Evolutionary conservation across 2,113 vertebrate genomes (phyloP).

Genomic region (Drymodes brunneopygia): DNA sequence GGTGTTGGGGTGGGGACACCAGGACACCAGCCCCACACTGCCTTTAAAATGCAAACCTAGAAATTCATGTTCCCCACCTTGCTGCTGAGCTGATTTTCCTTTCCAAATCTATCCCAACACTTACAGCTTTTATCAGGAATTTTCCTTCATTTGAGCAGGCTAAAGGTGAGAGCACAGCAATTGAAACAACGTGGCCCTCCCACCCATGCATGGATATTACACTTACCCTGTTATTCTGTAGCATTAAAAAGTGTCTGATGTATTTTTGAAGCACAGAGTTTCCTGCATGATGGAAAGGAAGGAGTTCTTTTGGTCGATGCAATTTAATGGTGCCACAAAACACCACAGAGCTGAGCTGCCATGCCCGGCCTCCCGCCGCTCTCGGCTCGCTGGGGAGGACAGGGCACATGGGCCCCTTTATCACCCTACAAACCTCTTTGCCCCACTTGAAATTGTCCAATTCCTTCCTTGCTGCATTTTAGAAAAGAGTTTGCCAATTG

Average conservation of each 20-base stretch:
- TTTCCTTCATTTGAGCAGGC: not conserved
- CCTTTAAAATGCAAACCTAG: not conserved
- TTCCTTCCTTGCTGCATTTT: not conserved
- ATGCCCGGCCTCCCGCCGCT: accelerated
- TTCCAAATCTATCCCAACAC: not conserved
- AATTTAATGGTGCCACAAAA: not conserved
- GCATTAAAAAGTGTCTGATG: not conserved
- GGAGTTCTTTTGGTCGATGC: not conserved
- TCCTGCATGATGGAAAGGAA: not conserved
- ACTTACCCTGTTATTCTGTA: not conserved
- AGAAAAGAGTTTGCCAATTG: not conserved
- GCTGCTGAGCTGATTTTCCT: not conserved
- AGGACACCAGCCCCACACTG: not conserved
- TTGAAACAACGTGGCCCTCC: not conserved
- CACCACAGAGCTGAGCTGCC: not conserved
- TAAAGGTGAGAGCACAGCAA: not conserved
- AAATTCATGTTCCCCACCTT: not conserved
- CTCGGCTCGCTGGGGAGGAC: accelerated
- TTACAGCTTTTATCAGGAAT: not conserved
- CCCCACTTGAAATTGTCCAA: not conserved
- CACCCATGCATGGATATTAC: not conserved
- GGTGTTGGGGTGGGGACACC: not conserved
- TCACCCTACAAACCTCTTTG: not conserved
- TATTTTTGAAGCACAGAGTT: not conserved
- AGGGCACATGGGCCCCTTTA: accelerated